phyloP scores from a whole-genome alignment of 2,113 vertebrate species.

The Etia nguti region DNA sequence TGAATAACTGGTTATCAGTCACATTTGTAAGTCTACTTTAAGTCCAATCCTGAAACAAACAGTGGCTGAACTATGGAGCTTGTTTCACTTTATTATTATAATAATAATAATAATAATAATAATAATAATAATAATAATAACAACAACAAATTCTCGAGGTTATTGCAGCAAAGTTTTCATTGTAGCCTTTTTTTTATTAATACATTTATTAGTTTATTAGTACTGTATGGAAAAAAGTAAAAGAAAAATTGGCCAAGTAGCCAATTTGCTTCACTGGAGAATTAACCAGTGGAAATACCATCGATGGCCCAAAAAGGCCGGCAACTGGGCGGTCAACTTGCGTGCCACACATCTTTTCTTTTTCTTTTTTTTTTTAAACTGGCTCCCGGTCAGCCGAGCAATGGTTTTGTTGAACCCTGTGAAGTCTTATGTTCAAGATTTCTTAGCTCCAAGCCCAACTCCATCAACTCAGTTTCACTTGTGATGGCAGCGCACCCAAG shows the following conservation, averaged over 20 bases:
- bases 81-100: rapidly evolving
- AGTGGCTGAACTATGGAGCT: background rate
- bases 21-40: background rate
- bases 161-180: background rate
- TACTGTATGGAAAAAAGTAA: background rate
- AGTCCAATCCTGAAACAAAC: background rate
- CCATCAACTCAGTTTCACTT: background rate
- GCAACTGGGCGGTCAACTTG: background rate
- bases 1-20: background rate
- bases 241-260: background rate
- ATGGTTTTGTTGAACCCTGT: background rate
- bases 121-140: rapidly evolving
- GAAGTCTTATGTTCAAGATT: background rate
- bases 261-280: background rate
- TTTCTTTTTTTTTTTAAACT: background rate
- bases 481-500: background rate
- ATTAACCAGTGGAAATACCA: background rate
- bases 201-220: background rate
- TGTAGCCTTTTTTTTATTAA: background rate
- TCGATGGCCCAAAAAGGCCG: background rate
- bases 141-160: background rate
- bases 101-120: too few relatives aligned
- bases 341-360: rapidly evolving
- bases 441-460: background rate
- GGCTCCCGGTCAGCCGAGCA: background rate